Evolutionary conservation across 1,140 invertebrate genomes (phyloP).

Genomic region (Lethrus apterus): DNA sequence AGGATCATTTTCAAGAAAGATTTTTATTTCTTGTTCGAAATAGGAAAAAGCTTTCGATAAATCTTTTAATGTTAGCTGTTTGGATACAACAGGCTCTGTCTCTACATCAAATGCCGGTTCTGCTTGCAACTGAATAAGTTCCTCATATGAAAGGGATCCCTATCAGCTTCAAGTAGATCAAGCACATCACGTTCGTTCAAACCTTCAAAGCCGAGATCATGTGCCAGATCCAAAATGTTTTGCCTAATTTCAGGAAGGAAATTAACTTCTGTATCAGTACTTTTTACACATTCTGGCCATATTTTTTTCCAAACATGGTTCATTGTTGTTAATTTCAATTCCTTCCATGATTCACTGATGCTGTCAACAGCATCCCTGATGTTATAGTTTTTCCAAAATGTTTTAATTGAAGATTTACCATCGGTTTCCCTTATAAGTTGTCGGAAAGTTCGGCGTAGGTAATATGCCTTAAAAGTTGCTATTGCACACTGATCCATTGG

Average conservation of each 20-base stretch:
- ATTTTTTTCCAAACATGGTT: constrained; percentile 24
- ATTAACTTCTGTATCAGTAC: constrained; percentile 18
- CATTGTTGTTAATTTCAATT: not conserved
- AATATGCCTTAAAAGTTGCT: constrained; percentile 38
- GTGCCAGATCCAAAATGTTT: constrained; percentile 25
- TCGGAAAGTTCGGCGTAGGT: constrained; percentile 24
- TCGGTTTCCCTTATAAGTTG: constrained; percentile 19
- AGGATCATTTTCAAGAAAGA: constrained; percentile 19
- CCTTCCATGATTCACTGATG: not conserved
- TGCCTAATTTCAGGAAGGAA: constrained; percentile 20
- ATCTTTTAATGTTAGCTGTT: constrained; percentile 21
- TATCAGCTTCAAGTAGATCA: constrained; percentile 24
- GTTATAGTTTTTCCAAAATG: constrained; percentile 15
- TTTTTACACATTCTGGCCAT: constrained; percentile 21
- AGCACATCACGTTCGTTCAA: constrained; percentile 26
- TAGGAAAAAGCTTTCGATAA: constrained; percentile 10
- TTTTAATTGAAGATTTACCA: constrained; percentile 3
- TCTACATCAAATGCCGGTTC: too few species aligned
- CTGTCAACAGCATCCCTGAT: constrained; percentile 10
- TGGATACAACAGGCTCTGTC: constrained; percentile 22
- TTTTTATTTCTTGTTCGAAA: constrained; percentile 18
- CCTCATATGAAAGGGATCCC: constrained; percentile 22
- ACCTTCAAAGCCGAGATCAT: constrained; percentile 24
- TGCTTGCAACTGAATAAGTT: constrained; percentile 24
- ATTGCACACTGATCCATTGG: constrained; percentile 1